Evolutionary conservation across 2,888 invertebrate species (phyloP).

Genomic region (Acleris laterana): DNA sequence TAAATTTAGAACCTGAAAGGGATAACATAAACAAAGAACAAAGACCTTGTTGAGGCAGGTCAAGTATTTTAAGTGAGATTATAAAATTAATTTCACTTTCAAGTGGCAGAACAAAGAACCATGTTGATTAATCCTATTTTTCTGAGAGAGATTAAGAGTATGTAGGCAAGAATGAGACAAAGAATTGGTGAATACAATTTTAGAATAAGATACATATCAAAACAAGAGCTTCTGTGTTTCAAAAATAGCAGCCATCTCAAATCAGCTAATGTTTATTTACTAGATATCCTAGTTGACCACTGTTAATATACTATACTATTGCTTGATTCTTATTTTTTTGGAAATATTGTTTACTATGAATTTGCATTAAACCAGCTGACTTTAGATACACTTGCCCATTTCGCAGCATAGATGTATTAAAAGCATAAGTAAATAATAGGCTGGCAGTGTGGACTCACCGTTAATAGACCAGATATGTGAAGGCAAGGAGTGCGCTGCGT

Average conservation of each 20-base stretch:
- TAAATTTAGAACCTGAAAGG: not conserved
- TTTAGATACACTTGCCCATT: no score
- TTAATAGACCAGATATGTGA: conserved; percentile 97
- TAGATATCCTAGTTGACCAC: no score
- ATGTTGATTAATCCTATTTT: not conserved
- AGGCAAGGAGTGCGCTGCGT: conserved; percentile 94
- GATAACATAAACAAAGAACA: conserved; percentile 8
- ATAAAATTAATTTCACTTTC: not conserved
- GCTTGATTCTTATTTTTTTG: no score
- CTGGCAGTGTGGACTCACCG: conserved; percentile 83
- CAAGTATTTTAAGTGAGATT: conserved; percentile 16
- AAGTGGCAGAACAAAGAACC: conserved; percentile 21
- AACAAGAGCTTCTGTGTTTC: no score
- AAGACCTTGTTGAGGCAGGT: conserved; percentile 13
- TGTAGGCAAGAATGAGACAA: no score
- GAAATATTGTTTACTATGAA: no score
- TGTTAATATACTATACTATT: no score
- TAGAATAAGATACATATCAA: no score
- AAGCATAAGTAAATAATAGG: not conserved
- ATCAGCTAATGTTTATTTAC: no score
- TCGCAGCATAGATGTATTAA: not conserved
- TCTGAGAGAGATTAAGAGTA: not conserved
- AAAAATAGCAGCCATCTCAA: no score
- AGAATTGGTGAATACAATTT: no score
- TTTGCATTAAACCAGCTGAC: no score